Evolutionary conservation across 1,140 invertebrate genomes (phyloP).

Genomic region (Chelonus insularis): DNA sequence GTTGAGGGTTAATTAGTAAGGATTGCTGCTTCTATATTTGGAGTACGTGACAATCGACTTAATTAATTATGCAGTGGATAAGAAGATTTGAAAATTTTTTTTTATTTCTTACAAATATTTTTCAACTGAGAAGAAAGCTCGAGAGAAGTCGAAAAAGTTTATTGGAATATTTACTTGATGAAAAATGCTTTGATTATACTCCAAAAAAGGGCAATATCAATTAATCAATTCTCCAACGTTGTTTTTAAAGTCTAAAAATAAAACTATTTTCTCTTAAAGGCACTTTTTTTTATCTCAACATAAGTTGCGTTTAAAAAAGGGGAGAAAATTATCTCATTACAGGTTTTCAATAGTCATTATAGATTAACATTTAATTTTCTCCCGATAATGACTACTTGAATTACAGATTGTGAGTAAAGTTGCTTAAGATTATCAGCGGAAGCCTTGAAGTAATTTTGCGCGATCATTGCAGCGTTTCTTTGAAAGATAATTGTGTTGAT

Average conservation of each 20-base stretch:
- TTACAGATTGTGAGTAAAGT: neutral
- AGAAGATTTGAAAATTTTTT: conserved; percentile 31
- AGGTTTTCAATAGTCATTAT: too few relatives aligned
- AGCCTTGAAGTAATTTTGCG: neutral
- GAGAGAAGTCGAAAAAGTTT: too few relatives aligned
- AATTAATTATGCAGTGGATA: conserved; percentile 58
- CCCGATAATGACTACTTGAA: neutral
- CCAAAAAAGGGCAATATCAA: too few relatives aligned
- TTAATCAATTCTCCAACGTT: too few relatives aligned
- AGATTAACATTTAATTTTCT: too few relatives aligned
- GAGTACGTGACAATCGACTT: conserved; percentile 47
- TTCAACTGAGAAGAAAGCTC: neutral
- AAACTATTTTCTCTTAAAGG: too few relatives aligned
- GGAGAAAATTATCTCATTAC: too few relatives aligned
- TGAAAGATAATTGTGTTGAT: neutral
- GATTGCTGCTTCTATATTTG: conserved; percentile 47
- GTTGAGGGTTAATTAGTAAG: conserved; percentile 55
- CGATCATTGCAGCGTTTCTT: neutral
- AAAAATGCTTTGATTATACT: too few relatives aligned
- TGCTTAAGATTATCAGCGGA: neutral
- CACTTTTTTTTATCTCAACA: too few relatives aligned
- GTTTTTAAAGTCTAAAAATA: too few relatives aligned
- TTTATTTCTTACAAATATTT: neutral
- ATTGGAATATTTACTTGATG: too few relatives aligned
- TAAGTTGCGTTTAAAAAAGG: neutral